Percentiles rank a stretch among this genome's conserved stretches.
Evolutionary conservation across 2,797 vertebrate genomes (phyloP).

Genomic region (Macroramphosus scolopax): DNA sequence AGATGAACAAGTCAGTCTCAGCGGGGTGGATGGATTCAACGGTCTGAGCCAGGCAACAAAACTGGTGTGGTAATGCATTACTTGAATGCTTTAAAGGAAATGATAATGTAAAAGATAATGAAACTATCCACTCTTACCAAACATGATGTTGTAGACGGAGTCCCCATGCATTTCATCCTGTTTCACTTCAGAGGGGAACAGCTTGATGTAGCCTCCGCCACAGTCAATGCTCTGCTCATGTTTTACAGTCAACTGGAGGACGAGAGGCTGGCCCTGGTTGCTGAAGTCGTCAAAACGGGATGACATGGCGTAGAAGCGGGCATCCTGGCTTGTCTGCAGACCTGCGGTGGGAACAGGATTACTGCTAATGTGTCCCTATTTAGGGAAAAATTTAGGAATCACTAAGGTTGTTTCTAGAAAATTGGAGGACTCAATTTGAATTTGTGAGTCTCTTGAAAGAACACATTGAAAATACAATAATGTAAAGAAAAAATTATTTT

Average conservation of each 20-base stretch:
- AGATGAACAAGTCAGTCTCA: too few species aligned
- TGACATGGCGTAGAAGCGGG: slow-evolving; percentile 81
- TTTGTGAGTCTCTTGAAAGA: too few species aligned
- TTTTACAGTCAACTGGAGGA: slow-evolving; percentile 84
- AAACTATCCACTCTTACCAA: slow-evolving; percentile 68
- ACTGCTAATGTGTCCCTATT: not conserved
- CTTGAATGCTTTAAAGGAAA: too few species aligned
- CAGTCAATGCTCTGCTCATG: slow-evolving; percentile 85
- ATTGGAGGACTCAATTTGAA: too few species aligned
- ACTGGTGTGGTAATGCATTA: too few species aligned
- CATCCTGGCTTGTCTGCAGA: slow-evolving; percentile 83
- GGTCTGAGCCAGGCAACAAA: too few species aligned
- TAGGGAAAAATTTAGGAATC: too few species aligned
- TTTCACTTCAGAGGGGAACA: slow-evolving; percentile 82
- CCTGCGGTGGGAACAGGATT: slow-evolving; percentile 49
- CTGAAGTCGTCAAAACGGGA: slow-evolving; percentile 81
- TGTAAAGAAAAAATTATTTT: too few species aligned
- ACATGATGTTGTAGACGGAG: slow-evolving; percentile 84
- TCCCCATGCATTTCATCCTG: slow-evolving; percentile 82
- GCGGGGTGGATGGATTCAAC: too few species aligned
- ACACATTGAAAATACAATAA: too few species aligned
- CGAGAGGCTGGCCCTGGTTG: slow-evolving; percentile 80
- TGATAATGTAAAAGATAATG: too few species aligned
- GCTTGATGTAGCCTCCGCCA: slow-evolving; percentile 81
- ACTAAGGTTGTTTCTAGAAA: too few species aligned